Conservation (phyloP, 2,797 vertebrate genomes). For the Anniella stebbinsi region DNA sequence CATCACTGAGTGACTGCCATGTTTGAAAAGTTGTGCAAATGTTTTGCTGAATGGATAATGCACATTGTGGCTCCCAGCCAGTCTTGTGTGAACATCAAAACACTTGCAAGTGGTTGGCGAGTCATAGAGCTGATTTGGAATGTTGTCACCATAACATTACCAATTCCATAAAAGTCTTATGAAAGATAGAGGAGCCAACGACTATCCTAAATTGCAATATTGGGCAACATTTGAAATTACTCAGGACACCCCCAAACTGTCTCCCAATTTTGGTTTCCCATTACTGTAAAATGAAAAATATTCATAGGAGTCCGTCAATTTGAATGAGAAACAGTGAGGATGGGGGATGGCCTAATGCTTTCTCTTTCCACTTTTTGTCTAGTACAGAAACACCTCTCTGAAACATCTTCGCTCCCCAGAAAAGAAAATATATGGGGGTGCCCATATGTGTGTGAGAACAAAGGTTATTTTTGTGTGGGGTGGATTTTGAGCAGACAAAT, state of each 20-base stretch:
- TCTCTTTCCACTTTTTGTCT: not conserved
- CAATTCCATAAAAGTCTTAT: not conserved
- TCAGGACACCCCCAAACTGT: not conserved
- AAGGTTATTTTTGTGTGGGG: not conserved
- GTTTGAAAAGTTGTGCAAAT: not conserved
- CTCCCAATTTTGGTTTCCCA: not conserved
- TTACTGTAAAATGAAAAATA: not conserved
- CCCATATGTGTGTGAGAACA: not conserved
- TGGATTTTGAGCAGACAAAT: not conserved
- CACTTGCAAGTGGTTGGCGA: not conserved
- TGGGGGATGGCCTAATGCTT: not conserved
- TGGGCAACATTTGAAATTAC: not conserved
- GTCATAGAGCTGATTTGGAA: not conserved
- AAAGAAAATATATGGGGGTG: not conserved
- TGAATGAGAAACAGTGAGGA: not conserved
- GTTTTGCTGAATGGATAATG: slow-evolving; percentile 32
- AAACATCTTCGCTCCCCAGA: not conserved
- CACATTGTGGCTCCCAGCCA: not conserved
- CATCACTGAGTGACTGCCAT: not conserved
- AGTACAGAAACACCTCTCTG: not conserved
- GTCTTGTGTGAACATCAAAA: not conserved
- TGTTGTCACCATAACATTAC: not conserved
- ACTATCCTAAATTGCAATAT: not conserved
- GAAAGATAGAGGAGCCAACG: not conserved
- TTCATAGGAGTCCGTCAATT: not conserved